Conservation (phyloP, 37 sponge, comb jelly and placozoan genomes). For the Diacarnus erythraeanus region DNA sequence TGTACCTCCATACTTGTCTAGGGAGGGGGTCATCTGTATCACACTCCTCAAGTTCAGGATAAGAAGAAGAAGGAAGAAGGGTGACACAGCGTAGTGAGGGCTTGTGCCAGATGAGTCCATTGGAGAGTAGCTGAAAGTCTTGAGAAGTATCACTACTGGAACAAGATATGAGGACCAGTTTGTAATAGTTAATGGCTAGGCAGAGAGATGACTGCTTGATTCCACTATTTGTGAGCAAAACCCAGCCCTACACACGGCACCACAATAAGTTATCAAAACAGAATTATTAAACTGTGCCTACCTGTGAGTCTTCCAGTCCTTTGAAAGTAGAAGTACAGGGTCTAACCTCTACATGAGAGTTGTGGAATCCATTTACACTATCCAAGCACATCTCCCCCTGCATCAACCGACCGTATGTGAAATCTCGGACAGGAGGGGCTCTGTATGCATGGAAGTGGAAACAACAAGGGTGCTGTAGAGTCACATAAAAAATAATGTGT, state of each 20-base stretch:
- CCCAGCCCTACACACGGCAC: constrained; percentile 10
- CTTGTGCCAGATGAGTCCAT: constrained; percentile 11
- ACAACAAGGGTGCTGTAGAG: no score
- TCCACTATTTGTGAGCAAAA: background rate
- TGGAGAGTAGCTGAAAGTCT: constrained; percentile 14
- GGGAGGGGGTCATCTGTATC: background rate
- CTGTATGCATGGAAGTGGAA: constrained; percentile 8
- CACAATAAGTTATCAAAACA: background rate
- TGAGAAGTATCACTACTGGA: background rate
- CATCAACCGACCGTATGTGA: constrained; percentile 24
- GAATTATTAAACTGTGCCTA: background rate
- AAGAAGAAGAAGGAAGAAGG: background rate
- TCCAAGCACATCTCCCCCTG: constrained; percentile 26
- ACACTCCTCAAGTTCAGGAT: constrained; percentile 5
- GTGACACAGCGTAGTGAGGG: constrained; percentile 12
- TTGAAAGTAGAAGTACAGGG: constrained; percentile 3
- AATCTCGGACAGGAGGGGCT: constrained; percentile 24
- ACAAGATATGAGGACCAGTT: constrained; percentile 11
- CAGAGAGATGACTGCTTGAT: constrained; percentile 29
- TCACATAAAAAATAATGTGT: no score
- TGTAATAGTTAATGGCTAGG: background rate
- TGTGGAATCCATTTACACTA: background rate
- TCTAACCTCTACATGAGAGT: background rate
- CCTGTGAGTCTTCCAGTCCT: background rate
- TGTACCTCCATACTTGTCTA: background rate